These are phyloP conservation scores for Enteromius unitaeniatus DNA, from an alignment of 2,797 vertebrate genomes.

Conservation along the genomic window DNA sequence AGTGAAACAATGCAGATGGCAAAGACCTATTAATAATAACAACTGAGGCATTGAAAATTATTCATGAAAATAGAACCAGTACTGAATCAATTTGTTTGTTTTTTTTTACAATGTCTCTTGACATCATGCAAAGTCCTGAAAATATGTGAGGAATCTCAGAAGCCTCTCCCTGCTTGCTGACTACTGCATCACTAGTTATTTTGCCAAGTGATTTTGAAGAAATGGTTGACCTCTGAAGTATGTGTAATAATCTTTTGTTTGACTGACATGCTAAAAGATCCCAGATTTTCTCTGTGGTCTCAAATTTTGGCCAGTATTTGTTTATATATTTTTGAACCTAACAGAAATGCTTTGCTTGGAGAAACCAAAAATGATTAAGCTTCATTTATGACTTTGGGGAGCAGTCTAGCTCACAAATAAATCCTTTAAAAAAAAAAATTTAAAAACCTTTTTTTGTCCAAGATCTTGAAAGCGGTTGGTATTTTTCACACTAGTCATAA, in stretches of 20 bases:
- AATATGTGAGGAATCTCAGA: conserved; percentile 51
- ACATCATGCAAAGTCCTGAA: conserved; percentile 34
- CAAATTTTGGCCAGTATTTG: background rate
- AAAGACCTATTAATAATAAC: background rate
- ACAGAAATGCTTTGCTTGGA: background rate
- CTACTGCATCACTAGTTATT: conserved; percentile 8
- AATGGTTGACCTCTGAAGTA: conserved; percentile 1
- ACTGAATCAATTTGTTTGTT: background rate
- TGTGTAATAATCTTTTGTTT: background rate
- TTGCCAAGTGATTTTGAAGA: background rate
- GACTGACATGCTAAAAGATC: background rate
- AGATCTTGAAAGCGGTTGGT: background rate
- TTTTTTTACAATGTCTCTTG: background rate
- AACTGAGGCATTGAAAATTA: background rate
- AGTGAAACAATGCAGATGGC: background rate
- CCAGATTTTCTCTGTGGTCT: background rate
- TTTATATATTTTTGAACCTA: background rate
- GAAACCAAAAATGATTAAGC: background rate
- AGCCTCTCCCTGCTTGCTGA: conserved; percentile 37
- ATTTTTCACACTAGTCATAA: background rate
- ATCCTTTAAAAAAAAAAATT: background rate
- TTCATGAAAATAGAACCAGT: background rate
- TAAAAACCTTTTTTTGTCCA: too few species aligned
- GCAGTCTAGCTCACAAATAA: background rate
- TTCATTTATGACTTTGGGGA: background rate